Evolutionary conservation across 1,140 invertebrate species (phyloP), one percentile per base, ranked within the genome.

Genomic region (Cydia splendana): DNA sequence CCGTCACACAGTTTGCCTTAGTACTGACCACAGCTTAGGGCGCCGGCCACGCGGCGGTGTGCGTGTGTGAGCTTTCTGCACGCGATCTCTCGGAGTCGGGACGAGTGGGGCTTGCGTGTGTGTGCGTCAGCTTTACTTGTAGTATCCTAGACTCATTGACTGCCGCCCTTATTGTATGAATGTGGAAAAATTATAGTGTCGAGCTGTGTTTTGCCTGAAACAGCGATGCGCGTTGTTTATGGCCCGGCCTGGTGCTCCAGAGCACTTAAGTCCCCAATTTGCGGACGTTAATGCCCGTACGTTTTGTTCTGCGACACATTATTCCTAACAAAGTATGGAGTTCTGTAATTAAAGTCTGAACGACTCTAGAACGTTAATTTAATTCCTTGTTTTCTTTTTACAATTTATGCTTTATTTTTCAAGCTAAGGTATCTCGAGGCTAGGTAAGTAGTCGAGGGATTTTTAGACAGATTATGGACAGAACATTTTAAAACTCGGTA

Each of bases 121-220:
- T 93, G 91, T 90, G 91, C 85, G 89, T 91, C 77, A 84, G 87
- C 83, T 90, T 89, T 90, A 87, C 77, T 88, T 85, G 89, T 91
- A 88, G 81, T 85, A 87, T 90, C 86, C 90, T 92, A 93, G 90
- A 93, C 91, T 93, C 91, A 93, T 93, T 93, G 91, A 93, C 91
- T 93, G 89, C 89, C 86, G 87, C 89, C 90, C 90, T 92, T 91
- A 91, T 93, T 91, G 91, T 93, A 92, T 93, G 88, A 92, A 93
- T 92, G 91, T 93, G 91, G 91, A 93, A 93, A 93, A 93, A 93
- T 93, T 92, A 93, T 93, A 89, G 90, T 87, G 84, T 87, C 83
- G 84, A 88, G 34, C 51, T n/a, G 84, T 93, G 89, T 91, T 91
- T 93, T 88, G 89, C 90, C 89, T 91, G 88, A 87, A 89, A 92